Evolutionary conservation across 2,888 invertebrate species (phyloP).

Genomic region (Aphrophora alni): DNA sequence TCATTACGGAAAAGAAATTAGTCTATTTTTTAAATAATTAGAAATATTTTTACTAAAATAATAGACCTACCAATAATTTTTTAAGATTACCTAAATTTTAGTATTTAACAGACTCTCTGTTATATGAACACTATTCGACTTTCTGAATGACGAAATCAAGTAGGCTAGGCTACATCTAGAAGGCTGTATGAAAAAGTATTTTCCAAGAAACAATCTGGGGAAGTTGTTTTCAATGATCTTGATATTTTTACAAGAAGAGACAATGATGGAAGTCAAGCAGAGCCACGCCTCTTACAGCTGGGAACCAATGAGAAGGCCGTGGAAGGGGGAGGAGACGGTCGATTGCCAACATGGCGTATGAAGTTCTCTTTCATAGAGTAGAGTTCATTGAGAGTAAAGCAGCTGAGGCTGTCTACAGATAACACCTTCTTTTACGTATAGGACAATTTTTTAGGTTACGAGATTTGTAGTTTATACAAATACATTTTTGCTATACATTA

Average conservation of each 20-base stretch:
- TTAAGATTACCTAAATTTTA: no score
- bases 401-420: neutral
- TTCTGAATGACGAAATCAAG: no score
- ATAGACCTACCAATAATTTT: no score
- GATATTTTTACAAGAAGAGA: conserved; percentile 5
- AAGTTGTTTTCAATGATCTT: conserved; percentile 2
- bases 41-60: no score
- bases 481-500: no score
- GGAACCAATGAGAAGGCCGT: neutral
- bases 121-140: no score
- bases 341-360: neutral
- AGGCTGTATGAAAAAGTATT: neutral
- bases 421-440: no score
- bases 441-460: no score
- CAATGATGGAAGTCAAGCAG: conserved; percentile 6
- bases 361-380: neutral
- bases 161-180: neutral
- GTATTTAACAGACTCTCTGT: no score
- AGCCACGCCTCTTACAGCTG: neutral
- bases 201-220: neutral
- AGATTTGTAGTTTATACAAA: no score
- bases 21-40: no score
- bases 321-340: conserved; percentile 4
- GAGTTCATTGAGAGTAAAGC: neutral
- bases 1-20: no score